These are phyloP conservation scores for Aphis gossypii DNA, from an alignment of 1,140 invertebrate species.

Conservation along the genomic window DNA sequence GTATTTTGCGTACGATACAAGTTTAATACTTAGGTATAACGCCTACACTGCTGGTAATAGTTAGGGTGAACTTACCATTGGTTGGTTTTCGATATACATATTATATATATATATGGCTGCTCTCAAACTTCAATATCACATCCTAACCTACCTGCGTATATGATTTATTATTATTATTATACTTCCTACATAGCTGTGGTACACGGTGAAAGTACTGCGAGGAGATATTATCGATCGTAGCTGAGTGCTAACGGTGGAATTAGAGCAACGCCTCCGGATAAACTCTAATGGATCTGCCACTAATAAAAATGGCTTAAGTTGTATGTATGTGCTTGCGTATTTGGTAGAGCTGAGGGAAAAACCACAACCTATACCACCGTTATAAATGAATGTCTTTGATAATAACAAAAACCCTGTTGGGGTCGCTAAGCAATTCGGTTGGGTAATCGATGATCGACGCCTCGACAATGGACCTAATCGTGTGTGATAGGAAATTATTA, in stretches of 20 bases:
- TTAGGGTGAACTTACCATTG: not conserved
- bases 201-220: not conserved
- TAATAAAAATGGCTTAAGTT: constrained; percentile 36
- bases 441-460: constrained; percentile 18
- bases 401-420: constrained; percentile 35
- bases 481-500: not conserved
- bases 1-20: not conserved
- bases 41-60: not conserved
- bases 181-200: not conserved
- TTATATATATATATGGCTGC: not conserved
- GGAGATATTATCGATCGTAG: constrained; percentile 20
- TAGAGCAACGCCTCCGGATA: not conserved
- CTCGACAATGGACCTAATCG: not conserved
- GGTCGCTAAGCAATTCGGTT: constrained; percentile 4
- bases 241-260: constrained; percentile 4
- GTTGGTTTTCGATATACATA: not conserved
- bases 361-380: not conserved
- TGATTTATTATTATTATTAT: not conserved
- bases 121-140: not conserved
- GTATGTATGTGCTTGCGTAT: constrained; percentile 23
- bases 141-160: not conserved
- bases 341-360: not conserved
- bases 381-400: constrained; percentile 30
- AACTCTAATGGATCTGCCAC: constrained; percentile 29
- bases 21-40: not conserved